phyloP scores from a whole-genome alignment of 2,888 invertebrate genomes.

The Athalia circularis region DNA sequence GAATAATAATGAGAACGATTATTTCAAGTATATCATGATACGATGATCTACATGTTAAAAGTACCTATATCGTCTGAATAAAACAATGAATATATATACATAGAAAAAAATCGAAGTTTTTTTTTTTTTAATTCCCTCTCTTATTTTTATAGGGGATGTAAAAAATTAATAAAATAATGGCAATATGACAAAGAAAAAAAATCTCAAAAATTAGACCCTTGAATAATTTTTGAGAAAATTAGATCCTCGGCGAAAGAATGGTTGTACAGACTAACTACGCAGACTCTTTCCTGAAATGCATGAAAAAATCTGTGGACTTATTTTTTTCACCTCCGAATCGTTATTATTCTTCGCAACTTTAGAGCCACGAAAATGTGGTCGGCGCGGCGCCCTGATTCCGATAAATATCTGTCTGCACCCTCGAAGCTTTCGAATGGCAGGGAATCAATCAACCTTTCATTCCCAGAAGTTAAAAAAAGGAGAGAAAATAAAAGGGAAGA shows the following conservation, averaged over 20 bases:
- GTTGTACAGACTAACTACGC: no score
- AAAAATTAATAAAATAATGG: neutral
- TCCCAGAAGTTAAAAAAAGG: neutral
- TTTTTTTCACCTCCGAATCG: neutral
- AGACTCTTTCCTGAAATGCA: no score
- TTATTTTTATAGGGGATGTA: no score
- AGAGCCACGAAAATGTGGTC: neutral
- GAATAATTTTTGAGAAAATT: no score
- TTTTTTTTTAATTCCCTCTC: neutral
- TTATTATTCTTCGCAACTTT: no score
- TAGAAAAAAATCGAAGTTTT: neutral
- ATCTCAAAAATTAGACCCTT: no score
- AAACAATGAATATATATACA: no score
- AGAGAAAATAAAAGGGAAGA: neutral
- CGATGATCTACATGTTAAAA: no score
- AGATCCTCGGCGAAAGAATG: no score
- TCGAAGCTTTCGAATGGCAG: constrained; percentile 4
- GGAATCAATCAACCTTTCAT: neutral
- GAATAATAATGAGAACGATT: neutral
- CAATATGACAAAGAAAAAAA: neutral
- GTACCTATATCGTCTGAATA: no score
- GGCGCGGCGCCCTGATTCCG: neutral
- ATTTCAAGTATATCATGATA: no score
- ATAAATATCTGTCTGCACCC: constrained; percentile 16
- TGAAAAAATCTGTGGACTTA: no score